These are phyloP conservation scores for Drosophila teissieri DNA, from an alignment of 1,140 invertebrate species.

Conservation along the genomic window DNA sequence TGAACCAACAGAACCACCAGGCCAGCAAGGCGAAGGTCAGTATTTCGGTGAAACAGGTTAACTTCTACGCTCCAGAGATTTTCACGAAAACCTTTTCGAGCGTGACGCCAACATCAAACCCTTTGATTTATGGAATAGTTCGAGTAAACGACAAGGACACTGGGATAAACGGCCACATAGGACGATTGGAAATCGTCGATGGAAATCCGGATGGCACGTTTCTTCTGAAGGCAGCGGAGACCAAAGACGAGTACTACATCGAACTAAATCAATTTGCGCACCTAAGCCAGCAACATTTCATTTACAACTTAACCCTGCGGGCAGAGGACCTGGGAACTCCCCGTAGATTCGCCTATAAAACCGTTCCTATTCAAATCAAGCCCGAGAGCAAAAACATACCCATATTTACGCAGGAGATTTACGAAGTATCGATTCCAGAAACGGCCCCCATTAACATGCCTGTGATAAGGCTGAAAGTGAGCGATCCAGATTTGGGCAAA, in stretches of 20 bases:
- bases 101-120: slow-evolving; percentile 93
- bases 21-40: slow-evolving; percentile 90
- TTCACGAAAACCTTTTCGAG: slow-evolving; percentile 91
- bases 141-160: slow-evolving; percentile 92
- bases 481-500: slow-evolving; percentile 92
- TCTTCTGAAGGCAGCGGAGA: slow-evolving; percentile 87
- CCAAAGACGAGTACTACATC: slow-evolving; percentile 90
- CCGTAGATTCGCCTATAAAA: slow-evolving; percentile 90
- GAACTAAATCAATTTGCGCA: slow-evolving; percentile 91
- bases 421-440: slow-evolving; percentile 94
- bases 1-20: slow-evolving; percentile 86
- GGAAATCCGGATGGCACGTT: slow-evolving; percentile 96
- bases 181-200: slow-evolving; percentile 93
- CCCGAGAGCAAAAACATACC: slow-evolving; percentile 94
- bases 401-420: slow-evolving; percentile 94
- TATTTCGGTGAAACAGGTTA: slow-evolving; percentile 92
- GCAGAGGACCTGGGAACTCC: slow-evolving; percentile 94
- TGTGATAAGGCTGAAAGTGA: slow-evolving; percentile 93
- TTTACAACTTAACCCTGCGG: slow-evolving; percentile 94
- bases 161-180: slow-evolving; percentile 93
- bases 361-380: slow-evolving; percentile 90
- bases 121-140: slow-evolving; percentile 95
- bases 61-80: slow-evolving; percentile 94
- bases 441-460: slow-evolving; percentile 95
- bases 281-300: slow-evolving; percentile 88